Conservation (phyloP, 1,140 invertebrate genomes). For the Drosophila orosa region DNA sequence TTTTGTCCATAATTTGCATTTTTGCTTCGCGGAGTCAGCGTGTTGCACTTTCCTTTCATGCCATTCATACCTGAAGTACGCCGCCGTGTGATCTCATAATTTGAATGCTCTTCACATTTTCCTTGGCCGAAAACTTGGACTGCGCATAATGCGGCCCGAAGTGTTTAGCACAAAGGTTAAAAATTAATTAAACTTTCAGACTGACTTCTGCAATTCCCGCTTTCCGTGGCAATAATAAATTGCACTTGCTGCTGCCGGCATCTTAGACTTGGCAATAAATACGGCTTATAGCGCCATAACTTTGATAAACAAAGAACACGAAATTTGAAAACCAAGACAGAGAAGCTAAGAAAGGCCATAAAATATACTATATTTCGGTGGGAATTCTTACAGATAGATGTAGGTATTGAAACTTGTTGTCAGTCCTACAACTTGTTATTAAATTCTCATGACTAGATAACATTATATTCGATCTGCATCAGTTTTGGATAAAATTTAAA, state of each 20-base stretch:
- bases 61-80: slow-evolving; percentile 66
- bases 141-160: slow-evolving; percentile 17
- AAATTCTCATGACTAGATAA: background rate
- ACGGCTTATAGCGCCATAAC: slow-evolving; percentile 23
- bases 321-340: background rate
- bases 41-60: slow-evolving; percentile 67
- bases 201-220: slow-evolving; percentile 43
- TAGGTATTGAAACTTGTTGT: background rate
- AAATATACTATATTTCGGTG: background rate
- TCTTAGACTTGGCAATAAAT: slow-evolving; percentile 48
- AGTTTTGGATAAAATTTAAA: too few relatives aligned
- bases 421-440: background rate
- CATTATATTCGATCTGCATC: too few relatives aligned
- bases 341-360: background rate
- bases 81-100: slow-evolving; percentile 50
- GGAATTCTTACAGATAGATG: background rate
- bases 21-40: slow-evolving; percentile 27
- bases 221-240: slow-evolving; percentile 38
- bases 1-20: slow-evolving; percentile 57
- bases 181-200: slow-evolving; percentile 76
- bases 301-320: slow-evolving; percentile 18
- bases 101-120: slow-evolving; percentile 25
- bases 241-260: slow-evolving; percentile 24
- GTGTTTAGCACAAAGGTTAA: slow-evolving; percentile 67
- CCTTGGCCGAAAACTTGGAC: slow-evolving; percentile 40